Conservation (phyloP, 2,113 vertebrate species). For the Calidris pygmaea region DNA sequence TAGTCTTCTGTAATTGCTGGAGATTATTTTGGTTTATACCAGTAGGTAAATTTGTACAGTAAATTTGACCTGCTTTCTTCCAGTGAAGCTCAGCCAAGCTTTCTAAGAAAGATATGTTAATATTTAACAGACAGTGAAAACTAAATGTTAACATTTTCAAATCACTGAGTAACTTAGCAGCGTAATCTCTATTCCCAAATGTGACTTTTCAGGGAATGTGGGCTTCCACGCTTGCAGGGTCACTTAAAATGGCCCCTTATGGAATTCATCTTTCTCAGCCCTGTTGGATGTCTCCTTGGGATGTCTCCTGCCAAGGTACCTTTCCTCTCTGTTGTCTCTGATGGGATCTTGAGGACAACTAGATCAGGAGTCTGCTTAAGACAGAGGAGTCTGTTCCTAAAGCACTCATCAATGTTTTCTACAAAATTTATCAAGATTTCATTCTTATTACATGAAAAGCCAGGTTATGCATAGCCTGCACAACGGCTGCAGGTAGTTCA, state of each 20-base stretch:
- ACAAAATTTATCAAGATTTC: neutral
- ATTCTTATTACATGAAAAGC: neutral
- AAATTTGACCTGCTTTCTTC: conserved; percentile 58
- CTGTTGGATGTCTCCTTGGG: neutral
- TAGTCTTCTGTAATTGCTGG: conserved; percentile 46
- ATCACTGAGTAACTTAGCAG: neutral
- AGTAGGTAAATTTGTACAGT: conserved; percentile 31
- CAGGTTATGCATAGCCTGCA: neutral
- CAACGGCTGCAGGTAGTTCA: neutral
- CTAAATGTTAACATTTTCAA: conserved; percentile 34
- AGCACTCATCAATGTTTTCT: neutral
- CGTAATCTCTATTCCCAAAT: neutral
- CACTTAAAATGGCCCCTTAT: neutral
- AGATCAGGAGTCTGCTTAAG: neutral
- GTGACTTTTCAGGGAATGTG: neutral
- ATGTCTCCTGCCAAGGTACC: neutral
- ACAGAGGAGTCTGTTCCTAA: neutral
- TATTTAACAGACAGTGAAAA: conserved; percentile 20
- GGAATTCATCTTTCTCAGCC: neutral
- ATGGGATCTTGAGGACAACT: neutral
- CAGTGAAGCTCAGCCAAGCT: conserved; percentile 32
- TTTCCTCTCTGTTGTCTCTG: neutral
- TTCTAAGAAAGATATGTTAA: conserved; percentile 46
- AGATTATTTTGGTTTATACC: conserved; percentile 54
- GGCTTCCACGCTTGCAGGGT: neutral